Base-by-base conservation (phyloP, 1,140 invertebrate species). In the Anthonomus grandis region DNA sequence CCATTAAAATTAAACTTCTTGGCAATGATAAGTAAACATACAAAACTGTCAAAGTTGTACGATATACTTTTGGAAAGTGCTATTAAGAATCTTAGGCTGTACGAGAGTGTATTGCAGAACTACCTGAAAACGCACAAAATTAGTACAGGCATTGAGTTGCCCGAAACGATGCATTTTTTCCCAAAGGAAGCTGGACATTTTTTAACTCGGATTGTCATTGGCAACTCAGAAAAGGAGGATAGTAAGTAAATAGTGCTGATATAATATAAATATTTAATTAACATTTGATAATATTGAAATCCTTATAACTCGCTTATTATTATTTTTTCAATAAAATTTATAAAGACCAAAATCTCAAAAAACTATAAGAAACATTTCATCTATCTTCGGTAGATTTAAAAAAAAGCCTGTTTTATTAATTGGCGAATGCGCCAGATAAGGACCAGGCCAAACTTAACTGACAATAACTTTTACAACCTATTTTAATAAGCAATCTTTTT, bases 61-160 rank as follows among this genome's bases (percentile, higher is more conserved):
- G 83, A 82, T 62, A 82, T 88, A 56, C 73, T 90, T 5, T 82
- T 89, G 4, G 86, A 88, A 70, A 84, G 86, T 57, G 78, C 86
- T 39, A 86, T 85, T 64, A 76, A 85, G 27, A 83, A 85, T 49
- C 74, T 90, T 23, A 78, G 78, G 58, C 70, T 86, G 36, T 76
- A 86, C 57, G 81, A 73, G 67, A 79, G 46, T 69, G 78, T 68
- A 63, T 71, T 63, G 64, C 73, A 65, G 21, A 58, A 51, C 21
- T 57, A 61, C 51, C 42, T 65, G 38, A 48, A 59, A 57, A 19
- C 44, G 4, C 50, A 59, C 45, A 52, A 36, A 44, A 47, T 64
- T 15, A 10, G 31, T 15, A n/a, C 12, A 18, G 58, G 24, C 42
- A 24, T 51, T 25, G 47, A 57, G 23, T 70, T 45, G 31, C 84